Evolutionary conservation across 1,140 invertebrate genomes (phyloP).

Genomic region (Hyles vespertilio): DNA sequence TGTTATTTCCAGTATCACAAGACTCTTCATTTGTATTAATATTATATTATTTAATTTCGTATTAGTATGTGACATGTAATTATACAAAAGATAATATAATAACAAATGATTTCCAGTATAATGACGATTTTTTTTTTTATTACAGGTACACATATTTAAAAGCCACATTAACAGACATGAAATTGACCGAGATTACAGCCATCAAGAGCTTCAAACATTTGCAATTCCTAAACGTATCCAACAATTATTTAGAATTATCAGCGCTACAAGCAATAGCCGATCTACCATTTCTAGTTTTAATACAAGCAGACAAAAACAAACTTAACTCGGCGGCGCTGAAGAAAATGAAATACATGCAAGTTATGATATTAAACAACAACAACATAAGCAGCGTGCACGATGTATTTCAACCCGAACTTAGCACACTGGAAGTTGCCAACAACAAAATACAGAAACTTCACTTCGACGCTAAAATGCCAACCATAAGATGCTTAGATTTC

Average conservation of each 20-base stretch:
- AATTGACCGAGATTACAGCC: constrained; percentile 67
- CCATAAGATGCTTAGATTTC: constrained; percentile 68
- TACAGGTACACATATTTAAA: constrained; percentile 70
- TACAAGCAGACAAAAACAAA: constrained; percentile 73
- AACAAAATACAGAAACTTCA: constrained; percentile 59
- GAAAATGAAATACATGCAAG: constrained; percentile 75
- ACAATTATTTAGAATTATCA: constrained; percentile 67
- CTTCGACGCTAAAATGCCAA: constrained; percentile 52
- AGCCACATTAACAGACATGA: constrained; percentile 56
- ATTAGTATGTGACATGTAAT: no score
- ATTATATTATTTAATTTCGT: no score
- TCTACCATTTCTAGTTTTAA: constrained; percentile 70
- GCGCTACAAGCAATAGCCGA: constrained; percentile 65
- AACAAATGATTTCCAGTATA: no score
- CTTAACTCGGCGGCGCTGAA: constrained; percentile 64
- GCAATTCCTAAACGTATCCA: constrained; percentile 74
- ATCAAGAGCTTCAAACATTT: constrained; percentile 72
- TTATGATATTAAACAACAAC: constrained; percentile 73
- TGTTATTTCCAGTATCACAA: no score
- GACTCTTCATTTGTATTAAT: no score
- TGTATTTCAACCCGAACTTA: constrained; percentile 72
- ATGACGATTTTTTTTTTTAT: constrained; percentile 1
- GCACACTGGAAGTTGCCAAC: constrained; percentile 71
- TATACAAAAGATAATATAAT: no score
- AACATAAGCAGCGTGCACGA: constrained; percentile 62